These are phyloP conservation scores for Barbus barbus DNA, from an alignment of 2,113 vertebrate species.

Conservation along the genomic window DNA sequence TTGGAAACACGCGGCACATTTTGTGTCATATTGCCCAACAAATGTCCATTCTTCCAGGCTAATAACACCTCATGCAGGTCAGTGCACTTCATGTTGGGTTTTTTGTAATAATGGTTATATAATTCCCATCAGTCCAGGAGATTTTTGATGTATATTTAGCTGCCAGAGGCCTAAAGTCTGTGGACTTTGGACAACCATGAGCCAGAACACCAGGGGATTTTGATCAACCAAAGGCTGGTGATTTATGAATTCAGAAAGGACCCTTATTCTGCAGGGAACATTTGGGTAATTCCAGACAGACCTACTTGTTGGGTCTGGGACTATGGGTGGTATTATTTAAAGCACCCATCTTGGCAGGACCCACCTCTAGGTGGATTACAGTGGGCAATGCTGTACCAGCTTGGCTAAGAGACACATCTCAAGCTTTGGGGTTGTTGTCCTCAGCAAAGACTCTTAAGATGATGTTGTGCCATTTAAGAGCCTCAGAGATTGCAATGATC, in stretches of 20 bases:
- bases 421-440: slow-evolving; percentile 31
- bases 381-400: slow-evolving; percentile 43
- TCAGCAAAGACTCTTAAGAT: slow-evolving; percentile 33
- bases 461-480: slow-evolving; percentile 29
- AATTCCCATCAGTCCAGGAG: slow-evolving; percentile 45
- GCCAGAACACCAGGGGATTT: slow-evolving; percentile 39
- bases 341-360: slow-evolving; percentile 65
- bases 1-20: neutral
- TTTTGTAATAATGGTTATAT: slow-evolving; percentile 32
- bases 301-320: slow-evolving; percentile 51
- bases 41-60: slow-evolving; percentile 5
- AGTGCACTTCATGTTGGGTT: neutral
- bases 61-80: slow-evolving; percentile 34
- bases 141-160: slow-evolving; percentile 50
- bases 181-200: slow-evolving; percentile 15
- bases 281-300: slow-evolving; percentile 52
- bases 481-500: slow-evolving; percentile 21
- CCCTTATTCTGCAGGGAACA: slow-evolving; percentile 41
- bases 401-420: slow-evolving; percentile 47
- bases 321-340: slow-evolving; percentile 63
- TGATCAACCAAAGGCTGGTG: slow-evolving; percentile 35
- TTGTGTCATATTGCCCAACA: neutral
- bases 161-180: neutral
- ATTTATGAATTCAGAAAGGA: slow-evolving; percentile 48
- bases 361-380: slow-evolving; percentile 67